A percentile compares a stretch with the other conserved stretches of the same genome.
Evolutionary conservation across 2,888 invertebrate genomes (phyloP).

Genomic region (Willowsia nigromaculata): DNA sequence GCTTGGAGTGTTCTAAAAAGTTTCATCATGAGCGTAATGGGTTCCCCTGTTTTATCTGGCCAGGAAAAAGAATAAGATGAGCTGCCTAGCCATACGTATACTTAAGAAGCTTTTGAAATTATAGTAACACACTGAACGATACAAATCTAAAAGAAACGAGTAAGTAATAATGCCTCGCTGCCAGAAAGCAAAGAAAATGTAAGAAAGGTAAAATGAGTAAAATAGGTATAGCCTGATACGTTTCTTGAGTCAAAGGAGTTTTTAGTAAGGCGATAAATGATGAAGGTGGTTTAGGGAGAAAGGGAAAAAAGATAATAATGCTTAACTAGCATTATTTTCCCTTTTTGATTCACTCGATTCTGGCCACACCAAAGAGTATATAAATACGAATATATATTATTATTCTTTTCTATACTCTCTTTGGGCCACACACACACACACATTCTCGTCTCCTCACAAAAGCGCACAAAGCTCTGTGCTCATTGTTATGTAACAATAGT

Average conservation of each 20-base stretch:
- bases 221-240: not conserved
- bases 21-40: conserved; percentile 7
- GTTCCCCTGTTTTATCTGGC: not conserved
- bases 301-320: conserved; percentile 28
- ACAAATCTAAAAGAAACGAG: not conserved
- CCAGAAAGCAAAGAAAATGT: not conserved
- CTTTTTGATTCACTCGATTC: conserved; percentile 8
- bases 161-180: not conserved
- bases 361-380: too few relatives aligned
- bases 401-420: too few relatives aligned
- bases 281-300: not conserved
- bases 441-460: not conserved
- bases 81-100: not conserved
- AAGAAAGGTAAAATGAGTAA: conserved; percentile 1
- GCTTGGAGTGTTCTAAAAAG: conserved; percentile 5
- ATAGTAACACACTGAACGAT: not conserved
- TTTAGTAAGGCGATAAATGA: conserved; percentile 32
- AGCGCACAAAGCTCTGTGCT: not conserved
- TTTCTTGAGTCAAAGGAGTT: not conserved
- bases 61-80: conserved; percentile 10
- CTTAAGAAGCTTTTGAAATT: not conserved
- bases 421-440: too few relatives aligned
- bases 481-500: conserved; percentile 16
- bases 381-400: too few relatives aligned
- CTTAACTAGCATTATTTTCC: conserved; percentile 44